Conservation (phyloP, 64 coral and sea anemone species). For the Porites australiensis region DNA sequence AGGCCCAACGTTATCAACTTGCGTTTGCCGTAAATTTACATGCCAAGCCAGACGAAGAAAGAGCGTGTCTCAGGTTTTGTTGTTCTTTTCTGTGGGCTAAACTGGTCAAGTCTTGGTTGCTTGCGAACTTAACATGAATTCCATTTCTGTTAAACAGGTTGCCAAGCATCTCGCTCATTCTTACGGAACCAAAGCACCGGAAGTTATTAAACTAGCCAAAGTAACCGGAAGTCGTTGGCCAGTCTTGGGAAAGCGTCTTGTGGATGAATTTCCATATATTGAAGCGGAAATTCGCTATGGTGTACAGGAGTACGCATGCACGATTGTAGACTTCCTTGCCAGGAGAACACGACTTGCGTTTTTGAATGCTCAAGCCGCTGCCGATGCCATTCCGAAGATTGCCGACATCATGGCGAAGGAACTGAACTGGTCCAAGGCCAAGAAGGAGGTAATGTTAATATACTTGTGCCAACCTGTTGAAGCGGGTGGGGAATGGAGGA, state of each 20-base stretch:
- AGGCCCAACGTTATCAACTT: too few relatives aligned
- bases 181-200: slow-evolving; percentile 92
- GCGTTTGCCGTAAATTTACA: too few relatives aligned
- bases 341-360: slow-evolving; percentile 94
- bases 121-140: too few relatives aligned
- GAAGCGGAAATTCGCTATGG: slow-evolving; percentile 94
- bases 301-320: slow-evolving; percentile 91
- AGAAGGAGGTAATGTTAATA: slow-evolving; percentile 73
- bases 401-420: slow-evolving; percentile 96
- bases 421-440: slow-evolving; percentile 80
- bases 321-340: slow-evolving; percentile 90
- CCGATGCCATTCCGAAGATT: slow-evolving; percentile 82
- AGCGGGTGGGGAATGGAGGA: too few relatives aligned
- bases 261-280: slow-evolving; percentile 92
- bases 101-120: too few relatives aligned
- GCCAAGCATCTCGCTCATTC: slow-evolving; percentile 82
- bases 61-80: too few relatives aligned
- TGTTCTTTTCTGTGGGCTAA: too few relatives aligned
- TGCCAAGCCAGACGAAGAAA: too few relatives aligned
- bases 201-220: slow-evolving; percentile 83
- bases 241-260: slow-evolving; percentile 79
- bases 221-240: slow-evolving; percentile 93
- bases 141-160: slow-evolving; percentile 43
- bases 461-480: background rate
- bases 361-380: slow-evolving; percentile 81